Conservation (phyloP, 2,888 invertebrate species). For the Folsomia candida region DNA sequence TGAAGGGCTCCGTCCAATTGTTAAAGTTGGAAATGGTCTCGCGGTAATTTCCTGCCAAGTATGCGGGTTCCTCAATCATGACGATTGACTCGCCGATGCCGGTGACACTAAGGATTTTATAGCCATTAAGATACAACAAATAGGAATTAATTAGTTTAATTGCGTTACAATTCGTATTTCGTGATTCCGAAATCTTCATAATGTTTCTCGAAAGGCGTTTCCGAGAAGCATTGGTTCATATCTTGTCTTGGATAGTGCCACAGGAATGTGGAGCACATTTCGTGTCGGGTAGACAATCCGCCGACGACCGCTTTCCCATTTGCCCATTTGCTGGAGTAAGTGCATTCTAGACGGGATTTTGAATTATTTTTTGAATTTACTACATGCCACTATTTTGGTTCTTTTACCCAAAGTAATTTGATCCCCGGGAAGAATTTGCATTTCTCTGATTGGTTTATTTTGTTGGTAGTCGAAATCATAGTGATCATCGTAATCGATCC, state of each 20-base stretch:
- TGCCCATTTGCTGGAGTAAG: background rate
- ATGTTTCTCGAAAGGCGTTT: background rate
- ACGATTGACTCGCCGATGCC: too few species aligned
- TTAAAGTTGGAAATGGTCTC: constrained; percentile 12
- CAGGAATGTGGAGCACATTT: constrained; percentile 10
- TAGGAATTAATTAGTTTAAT: too few species aligned
- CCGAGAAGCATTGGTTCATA: background rate
- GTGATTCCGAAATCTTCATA: constrained; percentile 6
- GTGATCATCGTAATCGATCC: constrained; percentile 29
- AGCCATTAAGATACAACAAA: too few species aligned
- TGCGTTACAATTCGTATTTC: too few species aligned
- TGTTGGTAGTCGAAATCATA: constrained; percentile 41
- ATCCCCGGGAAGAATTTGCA: constrained; percentile 29
- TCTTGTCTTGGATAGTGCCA: constrained; percentile 5
- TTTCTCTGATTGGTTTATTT: constrained; percentile 19
- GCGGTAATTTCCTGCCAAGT: constrained; percentile 17
- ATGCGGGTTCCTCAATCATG: constrained; percentile 19
- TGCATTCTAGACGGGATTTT: too few species aligned
- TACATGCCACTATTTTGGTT: too few species aligned
- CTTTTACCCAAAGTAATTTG: constrained; percentile 35
- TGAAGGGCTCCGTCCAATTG: constrained; percentile 18
- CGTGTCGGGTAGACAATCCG: background rate
- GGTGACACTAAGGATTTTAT: too few species aligned
- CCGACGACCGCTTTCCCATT: background rate
- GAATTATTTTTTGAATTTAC: background rate